A percentile compares a stretch with the other conserved stretches of the same genome.
Evolutionary conservation across 2,113 vertebrate species (phyloP).

Genomic region (Pyrgilauda ruficollis): DNA sequence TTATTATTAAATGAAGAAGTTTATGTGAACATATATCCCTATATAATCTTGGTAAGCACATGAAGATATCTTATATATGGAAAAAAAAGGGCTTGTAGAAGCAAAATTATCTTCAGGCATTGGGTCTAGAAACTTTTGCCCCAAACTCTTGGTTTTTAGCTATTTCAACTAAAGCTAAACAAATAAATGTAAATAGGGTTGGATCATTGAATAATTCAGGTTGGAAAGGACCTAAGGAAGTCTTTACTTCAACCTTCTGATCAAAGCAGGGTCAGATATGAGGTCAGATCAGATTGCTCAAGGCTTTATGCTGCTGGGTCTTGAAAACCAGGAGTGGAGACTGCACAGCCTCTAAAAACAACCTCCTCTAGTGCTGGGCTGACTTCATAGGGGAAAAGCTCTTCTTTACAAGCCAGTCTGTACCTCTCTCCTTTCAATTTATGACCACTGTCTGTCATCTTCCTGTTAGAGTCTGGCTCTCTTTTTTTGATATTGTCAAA

Average conservation of each 20-base stretch:
- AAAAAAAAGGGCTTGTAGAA: background rate
- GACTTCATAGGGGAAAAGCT: background rate
- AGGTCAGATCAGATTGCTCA: background rate
- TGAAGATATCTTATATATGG: background rate
- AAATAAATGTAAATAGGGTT: background rate
- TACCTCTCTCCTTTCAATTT: background rate
- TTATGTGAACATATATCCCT: background rate
- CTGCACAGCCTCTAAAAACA: background rate
- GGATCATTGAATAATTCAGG: background rate
- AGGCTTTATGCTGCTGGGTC: rapidly evolving
- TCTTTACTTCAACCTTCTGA: background rate
- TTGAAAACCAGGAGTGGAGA: background rate
- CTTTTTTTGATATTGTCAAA: background rate
- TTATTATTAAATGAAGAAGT: background rate
- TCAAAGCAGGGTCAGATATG: background rate
- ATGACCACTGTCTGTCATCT: background rate
- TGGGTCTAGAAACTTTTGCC: background rate
- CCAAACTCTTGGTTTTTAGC: background rate
- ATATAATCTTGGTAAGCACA: background rate
- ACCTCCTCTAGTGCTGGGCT: background rate
- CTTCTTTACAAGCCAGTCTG: background rate
- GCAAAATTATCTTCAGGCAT: background rate
- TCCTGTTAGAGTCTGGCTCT: background rate
- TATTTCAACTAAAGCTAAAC: background rate
- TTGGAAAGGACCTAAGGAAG: background rate